Evolutionary conservation across 2,113 vertebrate genomes (phyloP).

Genomic region (Tupaia chinensis): DNA sequence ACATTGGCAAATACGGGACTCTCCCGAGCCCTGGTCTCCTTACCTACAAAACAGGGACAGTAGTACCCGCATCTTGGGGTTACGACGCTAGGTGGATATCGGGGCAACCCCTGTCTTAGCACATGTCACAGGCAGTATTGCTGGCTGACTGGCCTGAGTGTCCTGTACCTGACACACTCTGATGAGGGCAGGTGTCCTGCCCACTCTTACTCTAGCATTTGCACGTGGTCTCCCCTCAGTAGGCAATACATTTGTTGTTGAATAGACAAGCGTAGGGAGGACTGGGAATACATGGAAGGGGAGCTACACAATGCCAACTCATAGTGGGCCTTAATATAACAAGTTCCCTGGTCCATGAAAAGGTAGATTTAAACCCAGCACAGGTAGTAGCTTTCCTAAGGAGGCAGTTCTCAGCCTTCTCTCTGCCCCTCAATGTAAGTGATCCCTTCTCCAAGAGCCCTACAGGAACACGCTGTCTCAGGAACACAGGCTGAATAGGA

Average conservation of each 20-base stretch:
- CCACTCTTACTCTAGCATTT: background rate
- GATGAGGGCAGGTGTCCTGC: background rate
- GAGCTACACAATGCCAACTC: background rate
- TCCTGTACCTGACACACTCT: background rate
- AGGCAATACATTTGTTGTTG: background rate
- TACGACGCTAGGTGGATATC: too few species aligned
- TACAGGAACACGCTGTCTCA: background rate
- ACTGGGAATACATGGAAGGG: background rate
- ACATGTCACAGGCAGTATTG: background rate
- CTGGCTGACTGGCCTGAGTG: background rate
- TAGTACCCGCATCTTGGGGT: background rate
- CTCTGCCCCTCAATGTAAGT: background rate
- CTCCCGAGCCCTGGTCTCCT: background rate
- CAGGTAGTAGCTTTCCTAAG: background rate
- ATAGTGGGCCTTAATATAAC: background rate
- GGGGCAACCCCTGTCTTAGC: background rate
- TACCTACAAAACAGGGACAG: background rate
- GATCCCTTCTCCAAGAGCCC: constrained; percentile 6
- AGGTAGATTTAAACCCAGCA: background rate
- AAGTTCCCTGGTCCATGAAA: background rate
- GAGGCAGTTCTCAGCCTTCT: background rate
- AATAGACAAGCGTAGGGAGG: background rate
- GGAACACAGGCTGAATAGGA: background rate
- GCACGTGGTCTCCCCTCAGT: background rate
- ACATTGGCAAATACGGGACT: constrained; percentile 48